These are phyloP conservation scores for Platysternon megacephalum DNA, from an alignment of 2,113 vertebrate genomes.

Conservation along the genomic window DNA sequence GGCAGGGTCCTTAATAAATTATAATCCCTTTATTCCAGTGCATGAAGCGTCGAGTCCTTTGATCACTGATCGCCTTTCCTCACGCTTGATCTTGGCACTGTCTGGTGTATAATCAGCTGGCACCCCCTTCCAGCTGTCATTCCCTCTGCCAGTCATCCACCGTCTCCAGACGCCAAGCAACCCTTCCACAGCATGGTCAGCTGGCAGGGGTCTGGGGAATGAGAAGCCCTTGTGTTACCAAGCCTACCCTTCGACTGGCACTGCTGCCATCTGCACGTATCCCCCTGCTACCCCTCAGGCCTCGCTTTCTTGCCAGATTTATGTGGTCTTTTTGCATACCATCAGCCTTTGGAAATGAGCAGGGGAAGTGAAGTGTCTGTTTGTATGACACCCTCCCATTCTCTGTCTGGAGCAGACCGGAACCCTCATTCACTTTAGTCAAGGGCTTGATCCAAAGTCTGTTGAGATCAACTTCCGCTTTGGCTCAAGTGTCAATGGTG, in stretches of 20 bases:
- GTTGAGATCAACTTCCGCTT: background rate
- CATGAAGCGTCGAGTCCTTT: background rate
- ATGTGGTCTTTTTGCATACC: background rate
- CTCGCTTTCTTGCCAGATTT: background rate
- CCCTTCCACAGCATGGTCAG: accelerated
- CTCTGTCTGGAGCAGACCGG: background rate
- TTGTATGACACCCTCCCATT: background rate
- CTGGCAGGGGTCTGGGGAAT: background rate
- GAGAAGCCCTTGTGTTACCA: background rate
- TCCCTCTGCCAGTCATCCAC: background rate
- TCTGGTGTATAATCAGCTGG: background rate
- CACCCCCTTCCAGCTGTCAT: background rate
- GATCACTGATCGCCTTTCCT: background rate
- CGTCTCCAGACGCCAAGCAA: background rate
- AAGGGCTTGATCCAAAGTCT: background rate
- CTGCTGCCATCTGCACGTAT: background rate
- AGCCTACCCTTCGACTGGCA: background rate
- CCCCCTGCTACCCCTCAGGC: background rate
- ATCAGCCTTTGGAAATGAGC: background rate
- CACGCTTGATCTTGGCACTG: accelerated
- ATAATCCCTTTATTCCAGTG: background rate
- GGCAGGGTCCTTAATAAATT: constrained; percentile 1
- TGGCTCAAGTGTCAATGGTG: background rate
- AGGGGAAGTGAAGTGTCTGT: no score
- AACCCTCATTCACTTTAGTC: background rate